Base-by-base conservation (phyloP, 1,140 invertebrate genomes). In the Sitobion miscanthi region DNA sequence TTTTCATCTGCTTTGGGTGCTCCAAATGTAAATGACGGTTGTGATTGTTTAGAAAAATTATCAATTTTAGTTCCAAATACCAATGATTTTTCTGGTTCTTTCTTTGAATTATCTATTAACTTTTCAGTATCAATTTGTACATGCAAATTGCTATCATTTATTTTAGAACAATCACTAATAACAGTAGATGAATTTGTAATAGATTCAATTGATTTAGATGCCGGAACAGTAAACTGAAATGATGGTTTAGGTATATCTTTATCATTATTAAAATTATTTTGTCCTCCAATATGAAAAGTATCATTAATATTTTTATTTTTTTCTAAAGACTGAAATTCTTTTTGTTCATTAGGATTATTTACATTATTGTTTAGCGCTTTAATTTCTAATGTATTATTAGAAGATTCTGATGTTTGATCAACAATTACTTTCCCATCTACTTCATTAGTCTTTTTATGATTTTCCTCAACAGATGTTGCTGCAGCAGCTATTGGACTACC, bases 21-120 rank as follows among this genome's bases (percentile, higher is more conserved):
- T 69, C 62, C 90, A 91, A 91, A 82, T 9, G 89, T 90, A 90
- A 69, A 90, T 5, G 54, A 11, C 54, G 49, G 14, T 57, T 54
- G 17, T 38, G 25, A 25, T 62, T 42, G n/a, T 38, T 62, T 90
- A 62, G n/a, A 35, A 52, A 52, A 57, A 17, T 23, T 54, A 25
- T 38, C n/a, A 9, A 38, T 23, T 90, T 38, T n/a, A 90, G 23
- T 62, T 42, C 52, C 35, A 62, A 90, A 90, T 25, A 42, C 35
- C 62, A 62, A 38, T 57, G 21, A 69, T 77, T 30, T 30, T n/a
- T 30, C 14, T n/a, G 62, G 30, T n/a, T 77, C 62, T 77, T 77
- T 77, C 30, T n/a, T 77, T 77, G 62, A 77, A 77, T 17, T 77
- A 20, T 77, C 62, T 77, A 4, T n/a, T 77, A 14, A 77, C 17